Evolutionary conservation across 1,140 invertebrate genomes (phyloP), one percentile per base, ranked within the genome.

Genomic region (Drosophila oshimai): DNA sequence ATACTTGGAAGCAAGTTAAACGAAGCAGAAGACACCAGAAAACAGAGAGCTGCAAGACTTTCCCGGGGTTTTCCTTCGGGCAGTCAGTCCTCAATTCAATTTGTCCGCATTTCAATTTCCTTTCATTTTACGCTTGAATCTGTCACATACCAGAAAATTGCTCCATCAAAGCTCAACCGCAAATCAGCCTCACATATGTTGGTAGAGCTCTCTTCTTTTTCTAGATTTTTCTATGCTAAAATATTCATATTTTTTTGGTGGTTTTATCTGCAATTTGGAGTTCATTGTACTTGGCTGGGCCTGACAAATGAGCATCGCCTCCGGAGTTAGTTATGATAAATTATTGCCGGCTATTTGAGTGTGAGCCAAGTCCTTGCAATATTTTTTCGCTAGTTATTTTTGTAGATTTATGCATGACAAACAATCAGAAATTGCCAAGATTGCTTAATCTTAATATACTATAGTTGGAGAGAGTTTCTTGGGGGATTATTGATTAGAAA

Each of bases 61-160:
- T 4, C 26, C 18, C 4, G 18, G 12, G 22, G 29, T 26, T 28
- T 28, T 47, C 53, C 67, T 31, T 29, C 10, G 45, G 68, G 68
- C 45, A 31, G 28, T 42, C 45, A 31, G 28, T 42, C 18, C 20
- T 71, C 68, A 76, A 86, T 86, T 86, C 71, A 87, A 87, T 87
- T 86, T 75, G 45, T 78, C 60, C 79, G 71, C 79, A 74, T 86
- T 83, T 74, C 80, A 87, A 86, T 86, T 86, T 86, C 80, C 80
- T 86, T 86, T 86, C 81, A 86, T 86, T 86, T 86, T 76, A 87
- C 80, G 80, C 80, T 86, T 58, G 62, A 67, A 50, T 86, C 80
- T 69, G 71, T 76, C 75, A 51, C 79, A 71, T 74, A 74, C 58
- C 51, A 46, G 79, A 57, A 58, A 78, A 79, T 86, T 65, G 54